Conservation (phyloP, 1,140 invertebrate species). For the Neuroterus valhalla region DNA sequence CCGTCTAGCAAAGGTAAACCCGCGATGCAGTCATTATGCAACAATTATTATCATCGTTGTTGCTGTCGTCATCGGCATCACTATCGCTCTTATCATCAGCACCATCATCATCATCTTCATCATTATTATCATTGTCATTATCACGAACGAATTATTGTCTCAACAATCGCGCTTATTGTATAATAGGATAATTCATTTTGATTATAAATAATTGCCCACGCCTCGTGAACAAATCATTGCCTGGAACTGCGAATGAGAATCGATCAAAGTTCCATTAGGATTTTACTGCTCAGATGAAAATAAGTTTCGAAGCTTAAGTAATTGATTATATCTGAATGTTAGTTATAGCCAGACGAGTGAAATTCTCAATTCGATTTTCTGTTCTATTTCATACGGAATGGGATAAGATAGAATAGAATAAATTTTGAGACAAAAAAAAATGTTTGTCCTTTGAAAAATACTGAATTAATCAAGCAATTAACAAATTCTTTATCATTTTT, state of each 20-base stretch:
- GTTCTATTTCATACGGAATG: no score
- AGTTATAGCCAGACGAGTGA: no score
- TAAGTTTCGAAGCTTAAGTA: not conserved
- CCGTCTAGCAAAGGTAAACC: slow-evolving; percentile 61
- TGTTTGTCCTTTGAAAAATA: no score
- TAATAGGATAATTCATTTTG: slow-evolving; percentile 39
- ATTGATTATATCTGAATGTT: slow-evolving; percentile 9
- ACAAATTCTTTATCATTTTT: no score
- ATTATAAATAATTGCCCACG: slow-evolving; percentile 47
- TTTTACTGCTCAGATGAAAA: not conserved
- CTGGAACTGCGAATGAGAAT: not conserved
- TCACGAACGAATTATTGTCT: slow-evolving; percentile 46
- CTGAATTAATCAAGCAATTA: no score
- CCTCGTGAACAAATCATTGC: slow-evolving; percentile 33
- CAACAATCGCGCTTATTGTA: slow-evolving; percentile 34
- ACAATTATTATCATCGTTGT: slow-evolving; percentile 70
- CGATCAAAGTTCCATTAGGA: not conserved
- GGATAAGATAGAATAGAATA: no score
- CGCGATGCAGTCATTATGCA: slow-evolving; percentile 64
- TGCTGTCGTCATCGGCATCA: slow-evolving; percentile 40
- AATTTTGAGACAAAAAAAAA: no score
- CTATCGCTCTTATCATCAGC: slow-evolving; percentile 49
- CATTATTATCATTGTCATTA: slow-evolving; percentile 45
- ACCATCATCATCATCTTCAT: slow-evolving; percentile 43
- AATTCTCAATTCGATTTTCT: no score